Base-by-base conservation (phyloP, 2,888 invertebrate genomes). In the Thymelicus lineola region DNA sequence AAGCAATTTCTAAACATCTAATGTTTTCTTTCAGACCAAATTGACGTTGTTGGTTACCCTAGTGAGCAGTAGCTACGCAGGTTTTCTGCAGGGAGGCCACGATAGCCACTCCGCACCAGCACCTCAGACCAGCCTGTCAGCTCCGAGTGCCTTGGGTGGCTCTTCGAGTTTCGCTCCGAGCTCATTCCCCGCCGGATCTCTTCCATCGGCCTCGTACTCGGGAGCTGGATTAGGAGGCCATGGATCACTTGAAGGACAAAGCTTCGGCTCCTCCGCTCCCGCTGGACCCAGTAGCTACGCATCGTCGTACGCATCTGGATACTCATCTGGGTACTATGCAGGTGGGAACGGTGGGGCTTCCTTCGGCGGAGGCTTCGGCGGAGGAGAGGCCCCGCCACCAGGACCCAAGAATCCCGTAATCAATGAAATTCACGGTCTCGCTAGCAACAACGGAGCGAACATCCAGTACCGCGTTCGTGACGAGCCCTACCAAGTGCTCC, bases 1-100 rank as follows among this genome's bases (percentile, higher is more conserved):
- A 10, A 12, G 1, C 20, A 42, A 17, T 60, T 62, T 4, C 10
- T 57, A 63, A 63, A 5, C 28, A 3, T 66, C 46, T 57, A 58
- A 71, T 59, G 42, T 73, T 81, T 77, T 15, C 75, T 91, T 86
- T 67, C 92, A 93, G 93, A 89, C 84, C 72, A 89, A 88, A 83
- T 75, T 93, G 83, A 83, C 87, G 73, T 83, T 88, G 81, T 87
- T 92, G 86, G 87, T 88, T 83, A 85, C 90, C 82, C 84, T 93
- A 82, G 80, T 91, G 76, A 86, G 90, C 85, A 87, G 86, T 81
- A 83, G 80, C 73, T 81, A 87, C 73, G 92, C 87, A 61, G 91
- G 91, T 14, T 73, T 82, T 70, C 81, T 90, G 50, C 87, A 89
- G 45, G 89, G 85, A 46, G 68, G 73, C 20, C 71, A 70, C 48